These are phyloP conservation scores for Augiades crinisus DNA, from an alignment of 2,888 invertebrate genomes.

Conservation along the genomic window DNA sequence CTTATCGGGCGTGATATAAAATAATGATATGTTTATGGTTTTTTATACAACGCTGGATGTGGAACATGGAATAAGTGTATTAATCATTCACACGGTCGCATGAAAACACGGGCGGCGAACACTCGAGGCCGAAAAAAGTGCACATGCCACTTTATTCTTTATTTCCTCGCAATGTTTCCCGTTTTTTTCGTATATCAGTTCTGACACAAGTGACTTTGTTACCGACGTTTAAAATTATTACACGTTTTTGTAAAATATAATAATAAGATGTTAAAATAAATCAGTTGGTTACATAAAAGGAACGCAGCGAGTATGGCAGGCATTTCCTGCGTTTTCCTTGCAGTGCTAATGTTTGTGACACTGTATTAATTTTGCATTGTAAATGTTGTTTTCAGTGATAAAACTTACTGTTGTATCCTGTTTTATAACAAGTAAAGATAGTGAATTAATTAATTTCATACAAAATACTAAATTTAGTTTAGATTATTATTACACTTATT, in stretches of 20 bases:
- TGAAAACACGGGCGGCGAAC: slow-evolving; percentile 29
- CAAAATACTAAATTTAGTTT: too few species aligned
- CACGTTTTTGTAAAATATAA: slow-evolving; percentile 12
- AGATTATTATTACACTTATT: background rate
- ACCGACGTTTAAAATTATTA: slow-evolving; percentile 16
- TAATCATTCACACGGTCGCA: slow-evolving; percentile 36
- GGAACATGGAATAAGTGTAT: slow-evolving; percentile 37
- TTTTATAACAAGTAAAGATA: background rate
- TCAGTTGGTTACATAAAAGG: background rate
- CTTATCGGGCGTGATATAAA: slow-evolving; percentile 7
- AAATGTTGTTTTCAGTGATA: background rate
- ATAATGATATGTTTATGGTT: slow-evolving; percentile 16
- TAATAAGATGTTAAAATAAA: slow-evolving; percentile 1
- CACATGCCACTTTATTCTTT: slow-evolving; percentile 1
- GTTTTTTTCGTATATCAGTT: slow-evolving; percentile 11
- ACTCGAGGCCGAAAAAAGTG: slow-evolving; percentile 29
- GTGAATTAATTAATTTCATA: too few species aligned
- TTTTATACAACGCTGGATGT: slow-evolving; percentile 28
- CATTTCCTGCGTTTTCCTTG: slow-evolving; percentile 4
- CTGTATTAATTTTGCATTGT: background rate
- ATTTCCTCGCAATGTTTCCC: slow-evolving; percentile 5
- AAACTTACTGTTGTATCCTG: background rate
- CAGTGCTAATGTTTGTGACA: slow-evolving; percentile 1
- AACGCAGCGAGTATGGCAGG: background rate
- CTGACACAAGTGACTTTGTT: slow-evolving; percentile 14